Conservation (phyloP, 2,888 invertebrate genomes). For the Macrosiphum euphorbiae region DNA sequence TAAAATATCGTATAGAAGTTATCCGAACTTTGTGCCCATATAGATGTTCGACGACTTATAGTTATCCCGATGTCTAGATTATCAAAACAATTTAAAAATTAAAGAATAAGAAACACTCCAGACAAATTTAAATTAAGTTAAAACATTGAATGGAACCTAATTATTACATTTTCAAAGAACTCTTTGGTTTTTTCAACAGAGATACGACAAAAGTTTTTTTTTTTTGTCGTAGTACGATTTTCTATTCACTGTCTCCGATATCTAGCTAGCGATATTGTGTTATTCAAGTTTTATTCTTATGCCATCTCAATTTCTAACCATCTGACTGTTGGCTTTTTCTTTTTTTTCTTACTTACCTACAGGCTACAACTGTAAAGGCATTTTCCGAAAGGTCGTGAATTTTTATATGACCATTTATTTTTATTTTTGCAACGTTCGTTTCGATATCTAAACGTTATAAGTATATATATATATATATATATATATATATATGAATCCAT, state of each 20-base stretch:
- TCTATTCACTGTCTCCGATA: background rate
- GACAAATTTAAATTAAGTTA: slow-evolving; percentile 19
- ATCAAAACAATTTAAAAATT: too few relatives aligned
- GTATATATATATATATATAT: background rate
- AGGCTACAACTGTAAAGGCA: background rate
- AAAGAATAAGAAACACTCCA: background rate
- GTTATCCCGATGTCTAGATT: too few relatives aligned
- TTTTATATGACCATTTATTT: slow-evolving; percentile 10
- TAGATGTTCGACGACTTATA: background rate
- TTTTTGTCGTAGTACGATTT: slow-evolving; percentile 23
- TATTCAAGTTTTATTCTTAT: slow-evolving; percentile 16
- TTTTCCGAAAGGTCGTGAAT: background rate
- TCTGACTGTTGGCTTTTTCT: background rate
- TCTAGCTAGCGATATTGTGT: background rate
- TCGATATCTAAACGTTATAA: slow-evolving; percentile 1
- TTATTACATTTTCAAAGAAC: slow-evolving; percentile 12
- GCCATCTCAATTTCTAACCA: background rate
- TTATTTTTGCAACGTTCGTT: background rate
- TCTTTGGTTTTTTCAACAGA: slow-evolving; percentile 34
- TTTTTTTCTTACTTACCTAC: background rate
- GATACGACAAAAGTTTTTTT: background rate
- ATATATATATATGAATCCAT: background rate
- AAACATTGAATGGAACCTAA: slow-evolving; percentile 26
- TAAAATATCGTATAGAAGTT: too few relatives aligned
- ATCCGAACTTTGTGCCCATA: background rate